Conservation (phyloP, 2,888 invertebrate species). For the Athrips mouffetella region DNA sequence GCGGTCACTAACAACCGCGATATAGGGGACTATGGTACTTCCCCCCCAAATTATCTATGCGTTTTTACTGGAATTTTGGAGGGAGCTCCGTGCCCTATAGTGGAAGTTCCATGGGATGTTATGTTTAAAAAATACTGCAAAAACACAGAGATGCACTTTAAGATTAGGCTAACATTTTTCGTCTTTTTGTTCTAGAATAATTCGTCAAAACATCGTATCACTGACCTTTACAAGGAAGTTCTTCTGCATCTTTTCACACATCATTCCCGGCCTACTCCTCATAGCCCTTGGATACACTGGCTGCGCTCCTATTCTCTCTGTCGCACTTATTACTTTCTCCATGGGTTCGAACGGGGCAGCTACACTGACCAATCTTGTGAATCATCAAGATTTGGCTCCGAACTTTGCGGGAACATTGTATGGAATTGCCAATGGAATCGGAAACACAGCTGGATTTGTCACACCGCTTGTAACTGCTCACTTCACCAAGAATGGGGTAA, state of each 20-base stretch:
- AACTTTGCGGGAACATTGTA: conserved; percentile 87
- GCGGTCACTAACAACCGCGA: too few relatives aligned
- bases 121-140: too few relatives aligned
- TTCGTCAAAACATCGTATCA: conserved; percentile 64
- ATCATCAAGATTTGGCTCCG: conserved; percentile 86
- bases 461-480: conserved; percentile 84
- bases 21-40: too few relatives aligned
- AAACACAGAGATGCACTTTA: too few relatives aligned
- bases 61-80: too few relatives aligned
- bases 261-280: conserved; percentile 72
- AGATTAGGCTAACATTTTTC: background rate
- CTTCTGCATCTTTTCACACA: conserved; percentile 81
- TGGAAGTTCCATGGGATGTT: too few relatives aligned
- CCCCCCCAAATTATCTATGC: too few relatives aligned
- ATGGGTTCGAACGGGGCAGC: conserved; percentile 83
- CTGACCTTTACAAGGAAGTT: conserved; percentile 80
- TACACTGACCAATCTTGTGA: conserved; percentile 79
- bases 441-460: conserved; percentile 84
- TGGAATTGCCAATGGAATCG: conserved; percentile 86
- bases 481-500: conserved; percentile 78
- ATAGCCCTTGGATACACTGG: conserved; percentile 79
- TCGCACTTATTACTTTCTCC: conserved; percentile 82
- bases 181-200: conserved; percentile 56
- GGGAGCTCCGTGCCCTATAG: too few relatives aligned
- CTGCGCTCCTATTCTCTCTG: conserved; percentile 80